Evolutionary conservation across 1,140 invertebrate species (phyloP), one percentile per base, ranked within the genome.

Genomic region (Drosophila gunungcola): DNA sequence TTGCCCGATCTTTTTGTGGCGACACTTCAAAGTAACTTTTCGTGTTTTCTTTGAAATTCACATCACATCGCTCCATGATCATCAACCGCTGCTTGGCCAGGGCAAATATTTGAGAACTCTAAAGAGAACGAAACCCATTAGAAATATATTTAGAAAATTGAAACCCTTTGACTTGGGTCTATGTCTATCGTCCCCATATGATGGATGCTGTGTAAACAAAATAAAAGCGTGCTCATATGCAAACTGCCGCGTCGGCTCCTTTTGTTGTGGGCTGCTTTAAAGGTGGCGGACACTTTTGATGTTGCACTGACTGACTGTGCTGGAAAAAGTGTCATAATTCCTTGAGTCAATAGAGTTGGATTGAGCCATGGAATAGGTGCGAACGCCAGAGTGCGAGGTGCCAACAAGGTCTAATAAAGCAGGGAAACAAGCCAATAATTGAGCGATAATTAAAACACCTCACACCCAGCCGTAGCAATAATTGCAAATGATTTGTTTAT

Each of bases 201-300:
- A 79, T 89, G 83, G 84, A 88, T 89, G 84, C 80, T 89, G 83
- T 80, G 65, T 89, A 88, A 88, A 88, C 84, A 89, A 73, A 70
- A 46, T 70, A 70, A 62, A 72, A 56, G 53, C 43, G 79, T 73
- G 81, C 73, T 80, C 74, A 64, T 78, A 85, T 80, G 72, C 80
- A 83, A 84, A 83, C 78, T 61, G 60, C 64, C 43, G 41, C 25
- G 76, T 77, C 83, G 84, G 84, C 61, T 54, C 72, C 73, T 79
- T 89, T 88, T 89, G 80, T 88, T 88, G 83, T 88, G 84, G 83
- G 32, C 63, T 38, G 39, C 13, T 52, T 72, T 51, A 56, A 58
- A 60, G 57, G 55, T 55, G 73, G 84, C 72, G 75, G 32, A 36
- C 5, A 43, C 51, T 64, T 88, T 88, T 88, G 83, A 88, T 89